phyloP scores from a whole-genome alignment of 2,797 vertebrate genomes.

The Triplophysa bombifrons region DNA sequence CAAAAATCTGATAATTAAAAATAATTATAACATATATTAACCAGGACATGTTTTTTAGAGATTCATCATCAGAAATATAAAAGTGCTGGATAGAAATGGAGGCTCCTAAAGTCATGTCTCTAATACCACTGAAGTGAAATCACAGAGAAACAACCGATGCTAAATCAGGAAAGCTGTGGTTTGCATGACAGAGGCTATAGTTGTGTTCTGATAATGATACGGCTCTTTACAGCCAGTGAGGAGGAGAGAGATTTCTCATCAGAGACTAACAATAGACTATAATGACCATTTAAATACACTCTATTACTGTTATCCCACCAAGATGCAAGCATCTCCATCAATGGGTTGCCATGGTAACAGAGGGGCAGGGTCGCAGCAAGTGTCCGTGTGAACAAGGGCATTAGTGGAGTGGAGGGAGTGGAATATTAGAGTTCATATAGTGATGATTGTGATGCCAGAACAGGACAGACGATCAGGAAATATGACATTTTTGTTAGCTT shows the following conservation, averaged over 20 bases:
- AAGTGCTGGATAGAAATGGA: background rate
- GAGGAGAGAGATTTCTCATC: background rate
- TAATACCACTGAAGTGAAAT: slow-evolving; percentile 35
- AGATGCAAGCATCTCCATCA: slow-evolving; percentile 36
- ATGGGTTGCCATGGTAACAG: slow-evolving; percentile 36
- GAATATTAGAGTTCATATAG: background rate
- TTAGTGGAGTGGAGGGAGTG: slow-evolving; percentile 16
- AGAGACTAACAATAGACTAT: slow-evolving; percentile 23
- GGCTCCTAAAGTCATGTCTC: slow-evolving; percentile 16
- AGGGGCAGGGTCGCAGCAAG: slow-evolving; percentile 16
- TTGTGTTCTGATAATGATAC: slow-evolving; percentile 35
- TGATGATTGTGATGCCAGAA: no score
- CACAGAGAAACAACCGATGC: slow-evolving; percentile 37
- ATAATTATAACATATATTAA: no score
- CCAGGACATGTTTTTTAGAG: no score
- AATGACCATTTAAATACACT: slow-evolving; percentile 29
- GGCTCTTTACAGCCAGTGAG: background rate
- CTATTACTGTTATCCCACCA: slow-evolving; percentile 37
- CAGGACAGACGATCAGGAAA: no score
- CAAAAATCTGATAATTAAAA: no score
- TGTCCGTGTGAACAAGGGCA: slow-evolving; percentile 21
- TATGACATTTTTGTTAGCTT: slow-evolving; percentile 14
- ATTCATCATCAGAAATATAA: no score
- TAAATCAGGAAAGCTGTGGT: slow-evolving; percentile 46
- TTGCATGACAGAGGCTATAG: slow-evolving; percentile 46